Evolutionary conservation across 2,113 vertebrate species (phyloP), one percentile per base, ranked within the genome.

Genomic region (Menidia beryllina): DNA sequence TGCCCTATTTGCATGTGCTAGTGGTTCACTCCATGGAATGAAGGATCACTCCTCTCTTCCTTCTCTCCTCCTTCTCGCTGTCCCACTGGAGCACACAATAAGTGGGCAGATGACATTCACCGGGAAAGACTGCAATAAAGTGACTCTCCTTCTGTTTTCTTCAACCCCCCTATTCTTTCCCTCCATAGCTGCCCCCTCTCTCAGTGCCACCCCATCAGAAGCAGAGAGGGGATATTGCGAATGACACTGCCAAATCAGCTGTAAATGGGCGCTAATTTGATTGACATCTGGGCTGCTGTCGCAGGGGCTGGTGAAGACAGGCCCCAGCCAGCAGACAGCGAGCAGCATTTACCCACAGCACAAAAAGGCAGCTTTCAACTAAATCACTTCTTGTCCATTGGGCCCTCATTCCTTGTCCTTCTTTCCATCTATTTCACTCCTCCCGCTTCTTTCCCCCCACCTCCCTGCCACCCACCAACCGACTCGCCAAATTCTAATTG

Each of bases 281-380:
- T 98, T 99, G 98, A 98, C 97, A 98, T 97, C 96, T 97, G 97
- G 95, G 96, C 95, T 93, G 95, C 96, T 98, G 97, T 99, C 96
- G 95, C 95, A 82, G 92, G 90, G 77, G 93, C 93, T 92, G 94
- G 93, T 89, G 93, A 93, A 94, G 95, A 96, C 94, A 92, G 93
- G 93, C 92, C 93, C 94, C 93, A 92, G 96, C 76, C 81, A 75
- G 83, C 93, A 95, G 94, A 81, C 93, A 75, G 75, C 53, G 59
- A 81, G 81, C 20, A n/a, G 55, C 65, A 55, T 78, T 89, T 72
- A 80, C 72, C 77, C 74, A 61, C 60, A 23, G 67, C 86, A 81
- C 84, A 89, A 84, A 89, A 91, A 95, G 95, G 94, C 95, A 96
- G 95, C 96, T 96, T 97, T 97, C 94, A 95, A 95, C 95, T 95